Evolutionary conservation across 2,888 invertebrate species (phyloP), one percentile per base, ranked within the genome.

Genomic region (Steinernema scapterisci): DNA sequence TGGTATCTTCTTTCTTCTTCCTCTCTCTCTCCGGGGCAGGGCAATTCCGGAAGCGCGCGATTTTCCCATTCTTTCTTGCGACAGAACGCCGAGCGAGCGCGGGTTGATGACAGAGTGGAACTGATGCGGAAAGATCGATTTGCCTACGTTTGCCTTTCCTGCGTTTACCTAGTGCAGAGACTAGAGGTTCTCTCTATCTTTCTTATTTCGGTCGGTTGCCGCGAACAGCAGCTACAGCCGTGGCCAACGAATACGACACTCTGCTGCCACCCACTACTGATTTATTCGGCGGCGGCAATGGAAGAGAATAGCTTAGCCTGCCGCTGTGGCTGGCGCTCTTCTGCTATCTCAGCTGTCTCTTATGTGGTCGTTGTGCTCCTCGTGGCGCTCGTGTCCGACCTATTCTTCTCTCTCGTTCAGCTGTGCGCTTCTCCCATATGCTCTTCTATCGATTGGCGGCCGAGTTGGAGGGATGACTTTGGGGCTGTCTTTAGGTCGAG

Each of bases 271-370:
- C 63, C 63, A 31, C 63, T n/a, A 25, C 31, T 63, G 63, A 63
- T 63, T 63, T 63, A 63, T 63, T 21, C 38, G 31, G 5, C n/a
- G n/a, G n/a, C n/a, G n/a, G n/a, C n/a, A n/a, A n/a, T n/a, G n/a
- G n/a, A n/a, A n/a, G n/a, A 11, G 63, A 21, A 63, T 63, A 31
- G 63, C 63, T 31, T 63, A 63, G 31, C 63, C 16, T 21, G 25
- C 51, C 23, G 6, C 21, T 3, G 23, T 54, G 31, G 16, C 13
- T 1, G 31, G 11, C 31, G 27, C 25, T 7, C 31, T 31, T 23
- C 63, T 63, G 63, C 63, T 63, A 63, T 63, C 63, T 63, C 63
- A 63, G 63, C 63, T 63, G 63, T 63, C 63, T 63, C 38, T 27
- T 16, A 63, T 31, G 38, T 21, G 31, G 63, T 9, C 38, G 38